phyloP scores from a whole-genome alignment of 2,797 vertebrate genomes.

The Decapterus maruadsi region DNA sequence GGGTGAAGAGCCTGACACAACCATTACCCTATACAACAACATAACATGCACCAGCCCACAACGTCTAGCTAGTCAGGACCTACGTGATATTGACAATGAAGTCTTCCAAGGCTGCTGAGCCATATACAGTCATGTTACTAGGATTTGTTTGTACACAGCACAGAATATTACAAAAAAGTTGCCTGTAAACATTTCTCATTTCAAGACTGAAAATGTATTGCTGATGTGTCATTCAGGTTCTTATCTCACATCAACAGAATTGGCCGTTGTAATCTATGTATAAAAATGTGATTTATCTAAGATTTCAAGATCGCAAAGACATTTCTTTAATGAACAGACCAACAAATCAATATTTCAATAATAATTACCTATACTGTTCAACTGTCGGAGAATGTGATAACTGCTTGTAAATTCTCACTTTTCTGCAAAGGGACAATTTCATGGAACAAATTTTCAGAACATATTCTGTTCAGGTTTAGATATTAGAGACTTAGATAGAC shows the following conservation, averaged over 20 bases:
- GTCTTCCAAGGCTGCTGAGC: conserved; percentile 89
- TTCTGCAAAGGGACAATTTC: not conserved
- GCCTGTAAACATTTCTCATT: conserved; percentile 22
- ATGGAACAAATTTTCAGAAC: not conserved
- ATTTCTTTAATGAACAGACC: conserved; percentile 8
- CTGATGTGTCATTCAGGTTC: conserved; percentile 1
- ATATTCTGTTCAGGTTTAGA: conserved; percentile 11
- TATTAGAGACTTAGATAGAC: not conserved
- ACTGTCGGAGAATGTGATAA: not conserved
- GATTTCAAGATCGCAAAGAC: not conserved
- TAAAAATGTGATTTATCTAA: conserved; percentile 2
- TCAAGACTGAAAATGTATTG: conserved; percentile 3
- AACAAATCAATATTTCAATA: not conserved
- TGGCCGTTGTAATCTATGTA: not conserved
- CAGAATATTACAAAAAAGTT: not conserved
- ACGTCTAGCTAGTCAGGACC: conserved; percentile 86
- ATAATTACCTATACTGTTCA: not conserved
- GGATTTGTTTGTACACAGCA: not conserved
- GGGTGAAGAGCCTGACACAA: conserved; percentile 88
- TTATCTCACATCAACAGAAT: not conserved
- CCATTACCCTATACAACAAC: conserved; percentile 92
- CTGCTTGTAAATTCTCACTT: not conserved
- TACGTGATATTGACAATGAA: conserved; percentile 87
- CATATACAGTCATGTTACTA: conserved; percentile 5
- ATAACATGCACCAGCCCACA: conserved; percentile 92